Base-by-base conservation (phyloP, 2,888 invertebrate genomes). In the Perizoma flavofasciatum region DNA sequence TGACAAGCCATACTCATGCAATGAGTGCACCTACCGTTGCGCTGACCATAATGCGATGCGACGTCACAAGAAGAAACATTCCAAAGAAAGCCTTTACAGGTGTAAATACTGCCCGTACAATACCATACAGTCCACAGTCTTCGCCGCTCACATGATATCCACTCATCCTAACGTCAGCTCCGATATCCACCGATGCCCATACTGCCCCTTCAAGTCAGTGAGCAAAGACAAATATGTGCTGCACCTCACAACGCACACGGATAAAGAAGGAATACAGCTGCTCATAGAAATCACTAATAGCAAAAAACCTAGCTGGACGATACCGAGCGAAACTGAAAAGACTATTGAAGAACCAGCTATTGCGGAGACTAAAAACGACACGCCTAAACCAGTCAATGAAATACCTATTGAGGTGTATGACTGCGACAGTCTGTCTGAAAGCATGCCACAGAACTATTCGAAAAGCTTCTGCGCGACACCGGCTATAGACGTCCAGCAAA, bases 31-130 rank as follows among this genome's bases (percentile, higher is more conserved):
- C 5, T 97, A 96, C 80, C 89, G 94, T 44, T 94, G 96, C 5
- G 93, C 95, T 4, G 97, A 97, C 79, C 97, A 97, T 84, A 97
- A 97, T 82, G 95, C 97, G 0, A 89, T 97, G 67, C 91, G 97
- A 33, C 93, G 97, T 2, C 97, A 97, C 83, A 95, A 95, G 72
- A 94, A 95, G 85, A 92, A 94, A 8, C 97, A 97, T 81, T 94
- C 95, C 5, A 96, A 96, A 10, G 93, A 95, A 50, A 95, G 94
- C 71, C 94, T 94, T 0, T 97, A 97, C 84, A 94, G 94, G 69
- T 97, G 97, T 77, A 94, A 95, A 48, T 94, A 95, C 76, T 97
- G 97, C 75, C 92, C 95, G 0, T 97, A 97, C 82, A 94, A 94
- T 8, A 95, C 96, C 71, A 97, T 97, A 68, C 96, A 97, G 81